Conservation (phyloP, 2,888 invertebrate genomes). For the Trachelus iudaicus region DNA sequence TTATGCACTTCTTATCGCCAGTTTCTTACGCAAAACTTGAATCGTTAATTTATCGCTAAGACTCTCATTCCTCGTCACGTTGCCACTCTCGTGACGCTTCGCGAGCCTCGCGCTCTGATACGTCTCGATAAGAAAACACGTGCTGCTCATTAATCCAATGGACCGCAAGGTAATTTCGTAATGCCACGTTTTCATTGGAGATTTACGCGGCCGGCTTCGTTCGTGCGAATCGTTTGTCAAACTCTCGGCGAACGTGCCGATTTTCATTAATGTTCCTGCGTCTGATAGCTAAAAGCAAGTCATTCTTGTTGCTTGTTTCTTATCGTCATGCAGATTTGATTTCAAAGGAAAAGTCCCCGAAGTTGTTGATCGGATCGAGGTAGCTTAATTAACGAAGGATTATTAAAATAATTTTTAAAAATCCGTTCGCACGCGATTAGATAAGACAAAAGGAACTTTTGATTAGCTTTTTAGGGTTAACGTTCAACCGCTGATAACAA, state of each 20-base stretch:
- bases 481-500: too few relatives aligned
- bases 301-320: background rate
- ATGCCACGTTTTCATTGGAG: background rate
- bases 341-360: background rate
- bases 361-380: fast-evolving
- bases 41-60: background rate
- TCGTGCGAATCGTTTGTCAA: background rate
- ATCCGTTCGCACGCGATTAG: background rate
- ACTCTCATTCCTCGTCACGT: background rate
- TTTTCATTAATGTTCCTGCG: background rate
- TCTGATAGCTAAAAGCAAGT: background rate
- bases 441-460: too few relatives aligned
- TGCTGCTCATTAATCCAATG: background rate
- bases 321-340: background rate
- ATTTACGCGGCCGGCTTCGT: background rate
- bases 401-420: background rate
- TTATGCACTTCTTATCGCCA: background rate
- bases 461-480: too few relatives aligned
- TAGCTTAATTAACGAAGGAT: background rate
- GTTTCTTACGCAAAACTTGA: background rate
- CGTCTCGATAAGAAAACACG: background rate
- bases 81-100: background rate
- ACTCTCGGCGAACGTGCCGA: background rate
- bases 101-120: background rate
- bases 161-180: background rate